phyloP scores from a whole-genome alignment of 2,888 invertebrate species.

The Therioaphis trifolii region DNA sequence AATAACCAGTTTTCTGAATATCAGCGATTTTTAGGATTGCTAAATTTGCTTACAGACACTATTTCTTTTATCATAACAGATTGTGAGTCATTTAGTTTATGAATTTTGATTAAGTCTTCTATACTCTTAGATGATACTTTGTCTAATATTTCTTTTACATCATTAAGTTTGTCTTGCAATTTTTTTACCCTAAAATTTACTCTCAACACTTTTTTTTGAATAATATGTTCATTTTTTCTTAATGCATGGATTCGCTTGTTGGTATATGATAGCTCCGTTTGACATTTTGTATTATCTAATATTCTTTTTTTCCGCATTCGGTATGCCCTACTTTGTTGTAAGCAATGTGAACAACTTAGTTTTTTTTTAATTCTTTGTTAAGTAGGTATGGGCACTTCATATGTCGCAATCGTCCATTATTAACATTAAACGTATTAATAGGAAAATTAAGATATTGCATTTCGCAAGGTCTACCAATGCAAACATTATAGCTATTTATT shows the following conservation, averaged over 20 bases:
- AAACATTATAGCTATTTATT: no score
- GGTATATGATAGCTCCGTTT: no score
- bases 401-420: no score
- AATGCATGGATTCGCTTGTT: neutral
- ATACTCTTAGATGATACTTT: slow-evolving; percentile 7
- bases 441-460: no score
- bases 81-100: slow-evolving; percentile 19
- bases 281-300: neutral
- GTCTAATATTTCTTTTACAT: slow-evolving; percentile 1
- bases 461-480: no score
- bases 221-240: neutral
- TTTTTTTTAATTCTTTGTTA: neutral
- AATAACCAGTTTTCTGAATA: slow-evolving; percentile 18
- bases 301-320: slow-evolving; percentile 2
- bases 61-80: slow-evolving; percentile 17
- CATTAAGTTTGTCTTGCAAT: no score
- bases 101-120: neutral
- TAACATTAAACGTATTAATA: no score
- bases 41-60: neutral
- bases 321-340: neutral
- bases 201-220: slow-evolving; percentile 28
- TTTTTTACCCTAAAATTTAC: neutral
- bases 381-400: neutral
- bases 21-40: neutral
- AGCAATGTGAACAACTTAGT: neutral